phyloP scores from a whole-genome alignment of 2,888 invertebrate species.

The Meteorus cinctellus region DNA sequence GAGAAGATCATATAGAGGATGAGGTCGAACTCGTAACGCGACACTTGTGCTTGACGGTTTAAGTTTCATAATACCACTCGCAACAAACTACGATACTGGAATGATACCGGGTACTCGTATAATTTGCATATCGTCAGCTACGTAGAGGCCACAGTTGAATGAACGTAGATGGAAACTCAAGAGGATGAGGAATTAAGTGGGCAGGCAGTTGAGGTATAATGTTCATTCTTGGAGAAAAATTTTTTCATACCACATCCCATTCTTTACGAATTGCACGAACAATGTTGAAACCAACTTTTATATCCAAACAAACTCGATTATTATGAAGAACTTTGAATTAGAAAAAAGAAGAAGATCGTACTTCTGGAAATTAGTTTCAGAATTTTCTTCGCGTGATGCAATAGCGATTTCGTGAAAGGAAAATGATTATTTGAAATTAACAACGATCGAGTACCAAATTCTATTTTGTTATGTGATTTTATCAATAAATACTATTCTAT shows the following conservation, averaged over 20 bases:
- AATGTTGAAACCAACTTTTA: background rate
- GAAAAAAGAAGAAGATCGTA: too few relatives aligned
- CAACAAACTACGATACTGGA: constrained; percentile 61
- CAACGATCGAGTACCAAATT: constrained; percentile 61
- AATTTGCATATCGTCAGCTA: constrained; percentile 65
- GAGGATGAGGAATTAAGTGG: background rate
- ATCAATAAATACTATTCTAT: background rate
- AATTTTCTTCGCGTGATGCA: constrained; percentile 37
- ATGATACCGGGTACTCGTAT: constrained; percentile 61
- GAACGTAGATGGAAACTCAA: constrained; percentile 12
- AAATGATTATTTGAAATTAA: constrained; percentile 59
- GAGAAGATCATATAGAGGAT: constrained; percentile 30
- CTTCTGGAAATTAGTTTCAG: background rate
- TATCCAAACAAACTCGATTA: background rate
- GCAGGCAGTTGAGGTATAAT: background rate
- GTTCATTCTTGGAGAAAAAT: constrained; percentile 10
- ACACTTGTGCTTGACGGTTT: constrained; percentile 68
- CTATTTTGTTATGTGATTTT: constrained; percentile 53
- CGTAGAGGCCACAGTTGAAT: constrained; percentile 35
- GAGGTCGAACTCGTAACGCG: constrained; percentile 60
- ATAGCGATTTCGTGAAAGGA: constrained; percentile 55
- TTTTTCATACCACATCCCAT: constrained; percentile 18
- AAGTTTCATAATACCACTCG: constrained; percentile 69
- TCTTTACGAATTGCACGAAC: background rate
- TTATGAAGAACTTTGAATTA: background rate